Base-by-base conservation (phyloP, 2,888 invertebrate species). In the Esperia sulphurella region DNA sequence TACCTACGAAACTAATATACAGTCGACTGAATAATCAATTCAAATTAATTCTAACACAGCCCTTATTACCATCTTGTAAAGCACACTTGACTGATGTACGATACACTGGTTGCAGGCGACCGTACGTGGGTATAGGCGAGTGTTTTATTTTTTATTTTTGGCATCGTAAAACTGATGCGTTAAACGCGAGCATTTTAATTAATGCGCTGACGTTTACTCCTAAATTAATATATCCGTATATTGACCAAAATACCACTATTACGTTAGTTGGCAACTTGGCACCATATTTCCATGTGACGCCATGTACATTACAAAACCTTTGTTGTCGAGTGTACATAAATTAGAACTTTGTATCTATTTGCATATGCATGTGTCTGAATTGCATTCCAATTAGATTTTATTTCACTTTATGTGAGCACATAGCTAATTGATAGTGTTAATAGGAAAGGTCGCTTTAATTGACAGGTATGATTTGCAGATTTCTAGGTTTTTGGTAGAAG, bases 351-450 rank as follows among this genome's bases (percentile, higher is more conserved):
- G 28, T 12, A 37, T 44, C 21, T 37, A 21, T 37, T n/a, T 38
- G 21, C 37, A 33, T 33, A n/a, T 33, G 33, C 8, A 12, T 30
- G 10, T 1, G 33, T 12, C 6, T 37, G 37, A 8, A 37, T 8
- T 39, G 45, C 45, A 45, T 45, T 45, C 45, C 45, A 45, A 45
- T 13, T 21, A 45, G 30, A 12, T 37, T 35, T 10, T 12, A 37
- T 37, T 37, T 12, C 37, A 37, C 13, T 13, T 29, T 1, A 13
- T 45, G 45, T 39, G 21, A 21, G 21, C 21, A 21, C 21, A 3
- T 21, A 3, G 21, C 21, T 21, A 21, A 21, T 21, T 5, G 5
- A 21, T 21, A 3, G 21, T 21, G 21, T 21, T 21, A 21, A n/a
- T n/a, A 21, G 21, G 21, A 21, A 21, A 21, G 21, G 21, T 5